Evolutionary conservation across 2,888 invertebrate genomes (phyloP).

Genomic region (Girardia tigrina): DNA sequence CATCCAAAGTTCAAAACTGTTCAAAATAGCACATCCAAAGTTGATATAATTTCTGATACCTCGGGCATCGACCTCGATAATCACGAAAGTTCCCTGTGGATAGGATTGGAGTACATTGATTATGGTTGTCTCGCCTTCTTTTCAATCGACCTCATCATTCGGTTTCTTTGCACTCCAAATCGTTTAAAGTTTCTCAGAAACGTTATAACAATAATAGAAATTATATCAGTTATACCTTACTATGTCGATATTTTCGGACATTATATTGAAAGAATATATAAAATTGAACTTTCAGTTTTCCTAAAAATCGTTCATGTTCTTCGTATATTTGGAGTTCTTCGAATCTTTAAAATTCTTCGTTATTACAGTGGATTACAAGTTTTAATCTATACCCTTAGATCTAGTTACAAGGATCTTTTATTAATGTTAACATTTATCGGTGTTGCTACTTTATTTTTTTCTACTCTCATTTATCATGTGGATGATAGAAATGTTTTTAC

Average conservation of each 20-base stretch:
- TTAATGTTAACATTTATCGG: slow-evolving; percentile 35
- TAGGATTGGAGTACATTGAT: slow-evolving; percentile 31
- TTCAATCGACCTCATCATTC: slow-evolving; percentile 30
- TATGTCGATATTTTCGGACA: slow-evolving; percentile 32
- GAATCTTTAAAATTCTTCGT: slow-evolving; percentile 34
- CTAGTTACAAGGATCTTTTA: slow-evolving; percentile 32
- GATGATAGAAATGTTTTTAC: slow-evolving; percentile 30
- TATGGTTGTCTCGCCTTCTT: slow-evolving; percentile 34
- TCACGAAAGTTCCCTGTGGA: slow-evolving; percentile 9
- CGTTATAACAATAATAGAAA: slow-evolving; percentile 32
- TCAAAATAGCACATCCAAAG: not conserved
- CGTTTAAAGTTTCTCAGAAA: slow-evolving; percentile 21
- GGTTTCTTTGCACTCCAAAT: slow-evolving; percentile 28
- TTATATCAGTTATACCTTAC: slow-evolving; percentile 32
- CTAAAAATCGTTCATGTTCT: slow-evolving; percentile 31
- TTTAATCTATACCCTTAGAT: slow-evolving; percentile 32
- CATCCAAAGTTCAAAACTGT: slow-evolving; percentile 29
- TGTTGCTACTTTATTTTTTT: slow-evolving; percentile 32
- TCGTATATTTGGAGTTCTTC: slow-evolving; percentile 30
- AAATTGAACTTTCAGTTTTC: slow-evolving; percentile 1
- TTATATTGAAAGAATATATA: slow-evolving; percentile 24
- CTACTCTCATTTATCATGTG: slow-evolving; percentile 31
- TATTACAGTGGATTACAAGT: slow-evolving; percentile 35
- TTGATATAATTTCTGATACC: not conserved
- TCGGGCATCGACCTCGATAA: not conserved